Evolutionary conservation across 2,113 vertebrate genomes (phyloP).

Genomic region (Pluvianellus socialis): DNA sequence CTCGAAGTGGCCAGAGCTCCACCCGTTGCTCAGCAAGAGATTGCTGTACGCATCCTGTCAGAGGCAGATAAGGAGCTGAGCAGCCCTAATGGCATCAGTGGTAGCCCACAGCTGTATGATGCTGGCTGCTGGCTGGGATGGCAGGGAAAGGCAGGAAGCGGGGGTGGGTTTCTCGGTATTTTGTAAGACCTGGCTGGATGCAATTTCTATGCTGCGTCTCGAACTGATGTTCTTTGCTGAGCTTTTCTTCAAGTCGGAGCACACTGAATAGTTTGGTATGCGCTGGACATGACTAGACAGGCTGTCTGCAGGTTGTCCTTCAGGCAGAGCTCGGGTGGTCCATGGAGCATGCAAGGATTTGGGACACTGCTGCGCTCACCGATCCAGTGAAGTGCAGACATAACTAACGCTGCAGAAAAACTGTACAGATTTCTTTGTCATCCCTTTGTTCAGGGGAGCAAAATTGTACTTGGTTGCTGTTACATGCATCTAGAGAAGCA

Average conservation of each 20-base stretch:
- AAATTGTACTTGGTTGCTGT: background rate
- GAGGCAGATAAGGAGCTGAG: conserved; percentile 31
- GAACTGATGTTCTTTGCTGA: background rate
- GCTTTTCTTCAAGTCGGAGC: background rate
- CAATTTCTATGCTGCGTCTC: background rate
- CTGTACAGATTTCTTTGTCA: background rate
- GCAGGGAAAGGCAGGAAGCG: background rate
- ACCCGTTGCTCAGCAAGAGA: background rate
- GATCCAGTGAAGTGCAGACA: background rate
- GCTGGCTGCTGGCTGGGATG: background rate
- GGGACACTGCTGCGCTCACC: background rate
- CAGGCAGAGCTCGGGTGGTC: background rate
- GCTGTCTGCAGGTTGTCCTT: background rate
- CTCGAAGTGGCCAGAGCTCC: background rate
- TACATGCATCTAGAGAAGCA: background rate
- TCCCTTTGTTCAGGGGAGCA: background rate
- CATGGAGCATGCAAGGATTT: background rate
- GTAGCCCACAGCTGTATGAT: background rate
- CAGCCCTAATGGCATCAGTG: conserved; percentile 15
- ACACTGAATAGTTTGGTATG: background rate
- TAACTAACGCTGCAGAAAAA: background rate
- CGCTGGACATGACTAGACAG: background rate
- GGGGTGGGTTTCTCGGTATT: background rate
- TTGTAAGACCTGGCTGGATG: background rate
- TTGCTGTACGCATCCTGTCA: background rate